Base-by-base conservation (phyloP, 2,888 invertebrate genomes). In the Hyposoter dolosus region DNA sequence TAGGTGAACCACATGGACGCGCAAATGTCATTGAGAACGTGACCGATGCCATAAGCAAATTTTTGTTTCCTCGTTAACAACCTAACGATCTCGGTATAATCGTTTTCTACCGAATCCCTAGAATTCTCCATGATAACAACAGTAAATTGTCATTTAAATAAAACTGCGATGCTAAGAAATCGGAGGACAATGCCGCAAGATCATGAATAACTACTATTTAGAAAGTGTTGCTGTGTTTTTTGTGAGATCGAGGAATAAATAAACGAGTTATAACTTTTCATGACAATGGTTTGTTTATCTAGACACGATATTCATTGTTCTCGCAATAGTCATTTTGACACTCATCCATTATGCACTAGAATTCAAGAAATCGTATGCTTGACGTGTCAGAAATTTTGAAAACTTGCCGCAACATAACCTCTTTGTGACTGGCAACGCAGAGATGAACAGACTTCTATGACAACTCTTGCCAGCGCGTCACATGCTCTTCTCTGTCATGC, bases 1-100 rank as follows among this genome's bases (percentile, higher is more conserved):
- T 99, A 99, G 1, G 97, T 97, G 94, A 99, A 99, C 98, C 99
- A 99, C 95, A 99, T 97, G 84, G 98, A 97, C 23, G 98, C 98
- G 94, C 98, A 98, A 63, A 99, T 95, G 94, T 99, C 99, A 94
- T 99, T 99, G 90, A 98, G 95, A 74, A 98, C 96, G 94, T 99
- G 98, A 0, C 99, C 98, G 75, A 98, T 95, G 60, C 96, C 96
- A 93, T 97, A 98, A 0, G 96, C 96, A 23, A 97, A 87, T 90
- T 94, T 95, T 80, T 94, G 89, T 81, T 92, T 93, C 19, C 92
- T 87, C 10, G 95, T 94, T 50, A 95, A 89, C 69, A 94, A 92
- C 74, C 94, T 92, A 78, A 95, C 95, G 56, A 95, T 94, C 91
- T 95, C 95, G 1, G 95, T 94, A 85, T 95, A 95, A 88, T 95